Evolutionary conservation across 1,140 invertebrate species (phyloP), one percentile per base, ranked within the genome.

Genomic region (Drosophila murphyi): DNA sequence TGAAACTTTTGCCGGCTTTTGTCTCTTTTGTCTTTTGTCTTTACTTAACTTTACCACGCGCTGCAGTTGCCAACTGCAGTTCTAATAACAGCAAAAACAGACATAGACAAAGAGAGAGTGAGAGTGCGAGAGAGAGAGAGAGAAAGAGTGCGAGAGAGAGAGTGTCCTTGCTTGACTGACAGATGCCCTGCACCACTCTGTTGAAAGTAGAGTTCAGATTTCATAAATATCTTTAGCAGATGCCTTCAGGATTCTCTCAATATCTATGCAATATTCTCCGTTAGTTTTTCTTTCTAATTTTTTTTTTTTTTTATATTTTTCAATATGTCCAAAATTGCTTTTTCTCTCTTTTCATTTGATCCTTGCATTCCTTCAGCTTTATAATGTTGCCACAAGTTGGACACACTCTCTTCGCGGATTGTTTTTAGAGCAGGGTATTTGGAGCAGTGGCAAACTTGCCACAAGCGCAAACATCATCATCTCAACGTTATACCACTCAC

Each of bases 21-120:
- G 83, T 82, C 79, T 76, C 83, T 87, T 75, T 86, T 86, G 82
- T 82, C 79, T 88, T 82, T 76, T 86, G 82, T 82, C 79, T 88
- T 82, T 76, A 67, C 72, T 82, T 76, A 82, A 88, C 83, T 87
- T 78, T 78, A 62, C 52, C 69, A 70, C 57, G 65, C 82, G 62
- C 71, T 82, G 82, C 82, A 86, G 76, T 82, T 82, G 69, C 52
- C 82, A 80, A 80, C 78, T 86, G 82, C 83, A 87, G 79, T 82
- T 78, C 45, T 69, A 54, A 76, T 70, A 62, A 70, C 56, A 51
- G 60, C 41, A 29, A 10, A 35, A 39, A 29, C 48, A 31, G 12
- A 45, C 8, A 56, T 0, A 34, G 5, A 20, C 2, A 34, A 5
- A 59, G 29, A 57, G 1, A 41, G 1, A 43, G 5, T 4, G 12